A percentile compares a stretch with the other conserved stretches of the same genome.
Evolutionary conservation across 2,113 vertebrate genomes (phyloP).

Genomic region (Melanotaenia duboulayi): DNA sequence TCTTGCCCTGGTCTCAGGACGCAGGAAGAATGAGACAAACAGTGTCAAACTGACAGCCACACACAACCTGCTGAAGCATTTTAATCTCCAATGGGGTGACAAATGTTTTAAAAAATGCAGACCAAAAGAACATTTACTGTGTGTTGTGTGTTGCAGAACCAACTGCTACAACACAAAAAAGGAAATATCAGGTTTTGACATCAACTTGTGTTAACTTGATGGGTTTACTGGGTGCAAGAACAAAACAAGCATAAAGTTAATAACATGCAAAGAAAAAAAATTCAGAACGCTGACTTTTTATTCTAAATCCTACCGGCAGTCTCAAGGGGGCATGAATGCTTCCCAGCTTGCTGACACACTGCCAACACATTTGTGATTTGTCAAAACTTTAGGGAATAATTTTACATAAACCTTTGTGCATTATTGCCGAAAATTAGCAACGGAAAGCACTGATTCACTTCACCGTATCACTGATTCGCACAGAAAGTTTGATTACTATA

Average conservation of each 20-base stretch:
- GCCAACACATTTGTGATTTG: slow-evolving; percentile 25
- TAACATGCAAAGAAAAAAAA: background rate
- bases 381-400: slow-evolving; percentile 1
- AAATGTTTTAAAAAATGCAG: slow-evolving; percentile 36
- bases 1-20: slow-evolving; percentile 22
- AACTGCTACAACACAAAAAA: background rate
- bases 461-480: too few relatives aligned
- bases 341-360: background rate
- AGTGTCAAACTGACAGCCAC: slow-evolving; percentile 25
- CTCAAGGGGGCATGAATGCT: background rate
- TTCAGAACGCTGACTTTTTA: slow-evolving; percentile 17
- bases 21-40: slow-evolving; percentile 24
- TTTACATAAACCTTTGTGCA: slow-evolving; percentile 19
- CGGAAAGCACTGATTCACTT: slow-evolving; percentile 8
- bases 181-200: slow-evolving; percentile 8
- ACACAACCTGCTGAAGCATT: slow-evolving; percentile 55
- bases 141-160: background rate
- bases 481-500: background rate
- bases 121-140: slow-evolving; percentile 28
- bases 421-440: slow-evolving; percentile 15
- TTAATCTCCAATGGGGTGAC: slow-evolving; percentile 28
- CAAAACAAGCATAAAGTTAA: slow-evolving; percentile 30
- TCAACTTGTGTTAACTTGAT: slow-evolving; percentile 26
- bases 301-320: slow-evolving; percentile 27
- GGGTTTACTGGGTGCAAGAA: slow-evolving; percentile 19